Conservation (phyloP, 2,888 invertebrate genomes). For the Drosophila cognata region DNA sequence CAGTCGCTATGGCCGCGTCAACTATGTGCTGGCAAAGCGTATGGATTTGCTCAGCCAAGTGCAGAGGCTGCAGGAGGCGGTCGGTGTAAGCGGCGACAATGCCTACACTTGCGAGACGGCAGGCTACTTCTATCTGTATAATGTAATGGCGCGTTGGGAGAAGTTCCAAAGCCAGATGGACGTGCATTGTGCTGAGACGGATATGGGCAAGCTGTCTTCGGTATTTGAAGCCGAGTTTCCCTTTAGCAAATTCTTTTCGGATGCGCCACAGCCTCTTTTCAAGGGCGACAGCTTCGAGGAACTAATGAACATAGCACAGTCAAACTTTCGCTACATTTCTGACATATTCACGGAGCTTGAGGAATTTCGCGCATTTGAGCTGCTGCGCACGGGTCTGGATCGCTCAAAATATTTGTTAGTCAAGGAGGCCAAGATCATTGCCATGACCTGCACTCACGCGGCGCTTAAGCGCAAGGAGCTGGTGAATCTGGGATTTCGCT, state of each 20-base stretch:
- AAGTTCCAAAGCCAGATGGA: slow-evolving; percentile 88
- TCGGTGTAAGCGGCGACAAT: slow-evolving; percentile 94
- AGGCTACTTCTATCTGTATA: slow-evolving; percentile 98
- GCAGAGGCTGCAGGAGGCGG: slow-evolving; percentile 93
- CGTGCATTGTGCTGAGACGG: slow-evolving; percentile 43
- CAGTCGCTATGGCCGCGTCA: slow-evolving; percentile 98
- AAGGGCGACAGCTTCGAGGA: slow-evolving; percentile 91
- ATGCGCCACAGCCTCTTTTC: slow-evolving; percentile 97
- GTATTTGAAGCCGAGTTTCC: slow-evolving; percentile 94
- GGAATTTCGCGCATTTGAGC: slow-evolving; percentile 99
- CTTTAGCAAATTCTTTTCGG: slow-evolving; percentile 96
- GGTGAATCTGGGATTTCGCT: slow-evolving; percentile 97
- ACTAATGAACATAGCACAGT: slow-evolving; percentile 94
- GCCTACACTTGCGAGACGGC: slow-evolving; percentile 99
- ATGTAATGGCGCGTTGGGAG: slow-evolving; percentile 95
- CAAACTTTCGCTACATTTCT: slow-evolving; percentile 97
- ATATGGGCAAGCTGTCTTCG: slow-evolving; percentile 61
- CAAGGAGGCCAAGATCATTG: slow-evolving; percentile 99
- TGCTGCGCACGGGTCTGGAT: slow-evolving; percentile 97
- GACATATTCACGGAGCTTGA: slow-evolving; percentile 98
- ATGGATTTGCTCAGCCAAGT: slow-evolving; percentile 95
- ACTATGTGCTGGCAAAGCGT: slow-evolving; percentile 97
- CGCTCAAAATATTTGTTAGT: slow-evolving; percentile 98
- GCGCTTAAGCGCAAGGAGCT: slow-evolving; percentile 98
- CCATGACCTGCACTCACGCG: slow-evolving; percentile 99